Conservation (phyloP, 30 jellyfish, hydroid and myxozoan species). For the Sanderia malayensis region DNA sequence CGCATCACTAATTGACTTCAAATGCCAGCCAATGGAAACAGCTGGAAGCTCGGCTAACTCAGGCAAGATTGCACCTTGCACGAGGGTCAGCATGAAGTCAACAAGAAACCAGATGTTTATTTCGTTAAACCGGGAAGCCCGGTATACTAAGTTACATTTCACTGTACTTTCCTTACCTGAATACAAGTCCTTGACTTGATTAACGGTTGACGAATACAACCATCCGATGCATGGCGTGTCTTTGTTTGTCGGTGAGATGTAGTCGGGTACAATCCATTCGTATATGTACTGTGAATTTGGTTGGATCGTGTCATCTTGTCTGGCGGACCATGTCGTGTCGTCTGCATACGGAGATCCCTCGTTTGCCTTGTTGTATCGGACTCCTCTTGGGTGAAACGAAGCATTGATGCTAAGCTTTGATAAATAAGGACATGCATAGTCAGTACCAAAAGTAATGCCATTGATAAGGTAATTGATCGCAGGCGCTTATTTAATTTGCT, state of each 20-base stretch:
- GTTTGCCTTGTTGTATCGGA: constrained; percentile 56
- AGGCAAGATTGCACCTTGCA: no score
- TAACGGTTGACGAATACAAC: constrained; percentile 50
- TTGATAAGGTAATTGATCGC: no score
- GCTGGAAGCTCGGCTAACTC: no score
- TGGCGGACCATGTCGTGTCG: constrained; percentile 8
- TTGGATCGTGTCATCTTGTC: constrained; percentile 18
- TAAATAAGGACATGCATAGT: background rate
- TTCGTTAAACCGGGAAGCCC: background rate
- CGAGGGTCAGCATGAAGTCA: background rate
- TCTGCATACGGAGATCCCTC: constrained; percentile 65
- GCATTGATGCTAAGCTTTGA: constrained; percentile 38
- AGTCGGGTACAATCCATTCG: constrained; percentile 54
- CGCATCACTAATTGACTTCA: background rate
- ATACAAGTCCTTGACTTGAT: constrained; percentile 44
- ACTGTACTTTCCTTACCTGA: constrained; percentile 55
- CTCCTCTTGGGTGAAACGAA: constrained; percentile 71
- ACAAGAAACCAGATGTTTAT: background rate
- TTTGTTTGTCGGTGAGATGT: constrained; percentile 43
- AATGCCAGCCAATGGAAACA: no score
- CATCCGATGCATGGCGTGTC: constrained; percentile 64
- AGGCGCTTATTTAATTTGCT: no score
- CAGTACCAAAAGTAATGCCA: no score
- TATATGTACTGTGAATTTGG: constrained; percentile 51
- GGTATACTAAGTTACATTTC: background rate